Conservation (phyloP, 2,797 vertebrate species). For the Hippocampus kuda region DNA sequence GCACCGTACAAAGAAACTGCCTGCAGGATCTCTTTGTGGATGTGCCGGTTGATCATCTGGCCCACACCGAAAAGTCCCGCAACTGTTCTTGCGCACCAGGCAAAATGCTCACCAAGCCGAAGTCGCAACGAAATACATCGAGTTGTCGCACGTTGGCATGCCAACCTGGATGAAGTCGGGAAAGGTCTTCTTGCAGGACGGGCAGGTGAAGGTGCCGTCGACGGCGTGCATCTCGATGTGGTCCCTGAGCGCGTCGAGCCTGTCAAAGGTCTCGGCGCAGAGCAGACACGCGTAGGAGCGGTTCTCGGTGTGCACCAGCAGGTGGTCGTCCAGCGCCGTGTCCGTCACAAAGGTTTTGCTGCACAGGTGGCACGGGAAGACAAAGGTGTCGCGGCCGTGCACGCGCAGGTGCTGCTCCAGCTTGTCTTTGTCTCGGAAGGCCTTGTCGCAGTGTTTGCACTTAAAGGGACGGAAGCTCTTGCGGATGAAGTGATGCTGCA, state of each 20-base stretch:
- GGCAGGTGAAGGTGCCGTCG: conserved; percentile 86
- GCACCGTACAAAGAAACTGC: too few relatives aligned
- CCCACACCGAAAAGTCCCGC: too few relatives aligned
- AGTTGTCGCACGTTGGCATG: background rate
- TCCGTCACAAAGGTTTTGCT: conserved; percentile 88
- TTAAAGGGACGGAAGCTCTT: conserved; percentile 96
- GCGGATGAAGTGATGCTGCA: conserved; percentile 94
- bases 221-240: conserved; percentile 86
- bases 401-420: conserved; percentile 90
- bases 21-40: too few relatives aligned
- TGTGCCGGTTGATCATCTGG: too few relatives aligned
- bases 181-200: conserved; percentile 93
- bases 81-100: too few relatives aligned
- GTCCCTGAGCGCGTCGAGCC: conserved; percentile 87
- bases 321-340: conserved; percentile 81
- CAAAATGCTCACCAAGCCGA: too few relatives aligned
- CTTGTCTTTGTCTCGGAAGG: conserved; percentile 93
- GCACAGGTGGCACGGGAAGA: conserved; percentile 88
- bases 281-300: conserved; percentile 93
- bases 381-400: conserved; percentile 84
- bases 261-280: conserved; percentile 86
- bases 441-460: conserved; percentile 92
- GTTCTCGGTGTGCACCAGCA: conserved; percentile 87
- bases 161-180: conserved; percentile 93
- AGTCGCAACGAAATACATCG: background rate